Evolutionary conservation across 2,888 invertebrate genomes (phyloP), one percentile per base, ranked within the genome.

Genomic region (Agriopis leucophaearia): DNA sequence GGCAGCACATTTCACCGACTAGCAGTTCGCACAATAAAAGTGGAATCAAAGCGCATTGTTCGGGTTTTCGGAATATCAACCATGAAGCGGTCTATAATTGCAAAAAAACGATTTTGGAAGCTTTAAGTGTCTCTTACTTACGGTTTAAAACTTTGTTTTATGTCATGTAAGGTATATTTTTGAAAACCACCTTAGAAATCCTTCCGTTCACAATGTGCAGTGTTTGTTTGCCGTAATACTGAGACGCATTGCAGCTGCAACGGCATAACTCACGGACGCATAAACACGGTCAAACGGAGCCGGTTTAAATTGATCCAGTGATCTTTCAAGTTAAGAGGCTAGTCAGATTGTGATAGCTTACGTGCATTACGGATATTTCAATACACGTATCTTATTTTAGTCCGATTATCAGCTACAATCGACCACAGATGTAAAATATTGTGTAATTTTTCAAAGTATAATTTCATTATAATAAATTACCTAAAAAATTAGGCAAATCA

Each of bases 181-280:
- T 48, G 15, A n/a, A n/a, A n/a, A 66, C 40, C 55, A 54, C 45
- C 69, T 58, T 42, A 50, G 51, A 50, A 18, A 47, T 66, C 42
- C 58, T 63, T 59, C 63, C 60, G 64, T 47, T 48, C 51, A 68
- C 58, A 63, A 16, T 36, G 57, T 42, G 42, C 45, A 18, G 50
- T 50, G 73, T 74, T 72, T 74, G 64, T 75, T 70, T 70, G 62
- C 51, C 61, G 51, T 47, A 36, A 50, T 61, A 42, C 45, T 42
- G 67, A 69, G 74, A 77, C 72, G 72, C 60, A 68, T 56, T 71
- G 71, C 75, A 74, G 74, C 74, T 74, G 77, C 61, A 56, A 61
- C 64, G 42, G 64, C 62, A 47, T 72, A 69, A 72, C 71, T 71
- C 70, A 57, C 62, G 18, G 55, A 63, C 68, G 70, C 71, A 60